Conservation (phyloP, 1,140 invertebrate species). For the Lepidurus couesii region DNA sequence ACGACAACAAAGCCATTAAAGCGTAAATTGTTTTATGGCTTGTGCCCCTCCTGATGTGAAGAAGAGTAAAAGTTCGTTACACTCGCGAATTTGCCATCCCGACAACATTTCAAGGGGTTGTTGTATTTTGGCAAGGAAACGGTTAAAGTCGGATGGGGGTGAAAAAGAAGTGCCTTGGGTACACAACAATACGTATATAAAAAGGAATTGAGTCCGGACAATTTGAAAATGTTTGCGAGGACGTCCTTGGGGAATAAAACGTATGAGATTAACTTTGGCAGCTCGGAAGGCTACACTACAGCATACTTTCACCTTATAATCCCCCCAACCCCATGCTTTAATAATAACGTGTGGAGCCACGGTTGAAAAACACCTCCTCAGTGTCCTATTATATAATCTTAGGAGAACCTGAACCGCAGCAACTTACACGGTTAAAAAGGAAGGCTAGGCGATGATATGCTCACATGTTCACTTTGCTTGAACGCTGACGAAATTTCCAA, state of each 20-base stretch:
- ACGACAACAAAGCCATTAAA: constrained; percentile 22
- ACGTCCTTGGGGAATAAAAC: background rate
- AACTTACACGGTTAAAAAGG: background rate
- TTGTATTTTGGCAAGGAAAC: too few species aligned
- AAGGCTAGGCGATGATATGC: background rate
- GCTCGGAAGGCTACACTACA: background rate
- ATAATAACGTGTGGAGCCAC: background rate
- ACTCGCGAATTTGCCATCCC: background rate
- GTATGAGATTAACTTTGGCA: background rate
- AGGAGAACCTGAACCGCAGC: constrained; percentile 3
- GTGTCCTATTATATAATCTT: constrained; percentile 15
- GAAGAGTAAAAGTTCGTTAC: background rate
- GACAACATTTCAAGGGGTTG: too few species aligned
- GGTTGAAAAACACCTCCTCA: background rate
- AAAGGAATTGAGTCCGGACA: too few species aligned
- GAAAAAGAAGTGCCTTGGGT: too few species aligned
- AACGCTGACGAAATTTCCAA: background rate
- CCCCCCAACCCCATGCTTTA: background rate
- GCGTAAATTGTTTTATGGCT: constrained; percentile 22
- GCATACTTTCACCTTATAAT: constrained; percentile 16
- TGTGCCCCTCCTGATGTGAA: constrained; percentile 2
- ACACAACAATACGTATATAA: too few species aligned
- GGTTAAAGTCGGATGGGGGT: too few species aligned
- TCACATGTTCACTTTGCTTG: background rate
- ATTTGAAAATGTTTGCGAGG: background rate